phyloP scores from a whole-genome alignment of 1,140 invertebrate genomes.

The Gryllus bimaculatus region DNA sequence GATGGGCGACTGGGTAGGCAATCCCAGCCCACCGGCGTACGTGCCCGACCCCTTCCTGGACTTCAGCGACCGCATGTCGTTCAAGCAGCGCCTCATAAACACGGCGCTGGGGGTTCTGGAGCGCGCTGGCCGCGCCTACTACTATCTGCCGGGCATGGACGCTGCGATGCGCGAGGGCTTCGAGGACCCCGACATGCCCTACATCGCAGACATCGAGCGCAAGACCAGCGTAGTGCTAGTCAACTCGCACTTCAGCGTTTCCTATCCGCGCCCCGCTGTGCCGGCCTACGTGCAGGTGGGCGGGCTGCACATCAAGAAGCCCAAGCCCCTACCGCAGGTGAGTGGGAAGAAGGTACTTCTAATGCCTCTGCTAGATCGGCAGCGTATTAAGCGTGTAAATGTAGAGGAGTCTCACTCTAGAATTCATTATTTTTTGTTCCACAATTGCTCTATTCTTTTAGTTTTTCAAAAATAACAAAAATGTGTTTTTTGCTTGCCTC shows the following conservation, averaged over 20 bases:
- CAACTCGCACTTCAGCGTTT: slow-evolving; percentile 26
- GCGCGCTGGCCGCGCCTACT: background rate
- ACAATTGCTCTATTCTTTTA: no score
- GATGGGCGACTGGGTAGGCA: slow-evolving; percentile 15
- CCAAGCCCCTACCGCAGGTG: slow-evolving; percentile 27
- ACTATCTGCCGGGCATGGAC: background rate
- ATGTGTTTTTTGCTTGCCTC: no score
- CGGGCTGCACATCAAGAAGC: slow-evolving; percentile 39
- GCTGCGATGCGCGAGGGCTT: slow-evolving; percentile 7
- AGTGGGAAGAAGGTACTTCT: background rate
- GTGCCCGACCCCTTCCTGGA: slow-evolving; percentile 24
- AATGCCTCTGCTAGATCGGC: background rate
- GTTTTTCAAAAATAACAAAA: no score
- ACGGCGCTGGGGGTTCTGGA: background rate
- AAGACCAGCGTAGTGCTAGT: slow-evolving; percentile 18
- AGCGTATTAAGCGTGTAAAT: no score
- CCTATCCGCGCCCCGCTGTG: slow-evolving; percentile 26
- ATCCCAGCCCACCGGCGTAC: slow-evolving; percentile 24
- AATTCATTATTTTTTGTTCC: no score
- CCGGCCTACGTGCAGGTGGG: slow-evolving; percentile 46
- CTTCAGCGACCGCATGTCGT: slow-evolving; percentile 23
- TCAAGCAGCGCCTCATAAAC: background rate
- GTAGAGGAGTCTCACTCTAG: no score
- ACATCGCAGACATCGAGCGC: background rate
- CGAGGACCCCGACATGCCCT: background rate